phyloP scores from a whole-genome alignment of 1,140 invertebrate genomes.

The Trachymyrmex septentrionalis region DNA sequence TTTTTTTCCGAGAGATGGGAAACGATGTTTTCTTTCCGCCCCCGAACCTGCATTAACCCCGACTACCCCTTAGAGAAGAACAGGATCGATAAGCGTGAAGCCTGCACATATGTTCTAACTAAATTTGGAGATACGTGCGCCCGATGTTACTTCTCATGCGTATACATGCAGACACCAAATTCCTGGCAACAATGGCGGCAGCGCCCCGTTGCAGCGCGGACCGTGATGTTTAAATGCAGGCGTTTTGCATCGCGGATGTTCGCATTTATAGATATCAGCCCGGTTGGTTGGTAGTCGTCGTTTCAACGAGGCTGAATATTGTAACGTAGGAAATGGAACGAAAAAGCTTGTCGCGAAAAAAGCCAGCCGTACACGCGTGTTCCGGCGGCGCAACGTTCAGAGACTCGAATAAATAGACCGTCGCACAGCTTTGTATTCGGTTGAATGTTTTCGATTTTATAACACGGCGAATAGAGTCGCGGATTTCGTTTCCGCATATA shows the following conservation, averaged over 20 bases:
- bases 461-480: constrained; percentile 37
- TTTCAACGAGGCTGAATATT: constrained; percentile 62
- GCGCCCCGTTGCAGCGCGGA: constrained; percentile 11
- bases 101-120: constrained; percentile 71
- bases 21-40: constrained; percentile 71
- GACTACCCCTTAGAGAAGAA: constrained; percentile 53
- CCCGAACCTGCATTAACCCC: constrained; percentile 75
- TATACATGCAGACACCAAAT: constrained; percentile 55
- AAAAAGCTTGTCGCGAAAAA: constrained; percentile 48
- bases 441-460: constrained; percentile 54
- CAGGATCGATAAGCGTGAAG: constrained; percentile 75
- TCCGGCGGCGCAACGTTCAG: neutral
- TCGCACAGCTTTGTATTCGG: neutral
- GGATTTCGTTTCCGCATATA: constrained; percentile 29
- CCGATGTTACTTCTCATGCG: constrained; percentile 56
- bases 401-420: constrained; percentile 51
- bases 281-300: constrained; percentile 42
- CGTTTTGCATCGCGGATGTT: constrained; percentile 60
- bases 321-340: constrained; percentile 57
- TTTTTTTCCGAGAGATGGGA: constrained; percentile 50
- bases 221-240: constrained; percentile 62
- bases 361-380: neutral
- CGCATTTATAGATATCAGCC: constrained; percentile 59
- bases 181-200: constrained; percentile 57
- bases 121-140: constrained; percentile 68